A percentile compares a stretch with the other conserved stretches of the same genome.
Evolutionary conservation across 2,113 vertebrate species (phyloP).

Genomic region (Haplochromis burtoni): DNA sequence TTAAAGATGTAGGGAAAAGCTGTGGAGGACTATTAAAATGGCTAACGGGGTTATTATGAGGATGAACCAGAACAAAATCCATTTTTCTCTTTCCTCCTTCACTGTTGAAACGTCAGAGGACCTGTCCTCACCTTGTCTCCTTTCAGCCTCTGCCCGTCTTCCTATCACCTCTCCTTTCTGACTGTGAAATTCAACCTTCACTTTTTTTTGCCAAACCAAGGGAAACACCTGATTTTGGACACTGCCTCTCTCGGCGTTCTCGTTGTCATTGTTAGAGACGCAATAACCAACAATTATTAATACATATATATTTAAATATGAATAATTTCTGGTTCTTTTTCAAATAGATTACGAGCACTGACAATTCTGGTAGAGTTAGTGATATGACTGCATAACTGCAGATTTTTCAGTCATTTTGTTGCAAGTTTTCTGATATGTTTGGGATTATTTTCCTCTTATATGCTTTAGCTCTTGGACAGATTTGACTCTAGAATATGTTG

Average conservation of each 20-base stretch:
- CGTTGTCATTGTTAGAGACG: neutral
- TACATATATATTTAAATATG: neutral
- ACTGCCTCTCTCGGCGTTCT: neutral
- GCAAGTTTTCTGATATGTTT: neutral
- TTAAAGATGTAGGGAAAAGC: neutral
- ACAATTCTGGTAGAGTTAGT: neutral
- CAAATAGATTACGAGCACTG: neutral
- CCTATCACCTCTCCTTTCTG: neutral
- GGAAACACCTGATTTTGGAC: neutral
- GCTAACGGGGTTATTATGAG: constrained; percentile 20
- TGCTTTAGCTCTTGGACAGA: neutral
- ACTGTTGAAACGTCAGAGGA: neutral
- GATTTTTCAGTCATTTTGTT: neutral
- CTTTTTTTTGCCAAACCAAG: neutral
- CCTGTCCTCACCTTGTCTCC: neutral
- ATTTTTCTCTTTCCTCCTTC: neutral
- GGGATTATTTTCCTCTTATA: neutral
- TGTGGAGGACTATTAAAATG: neutral
- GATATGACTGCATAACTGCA: neutral
- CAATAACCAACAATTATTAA: neutral
- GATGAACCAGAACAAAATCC: neutral
- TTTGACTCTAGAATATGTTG: neutral
- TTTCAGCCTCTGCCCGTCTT: neutral
- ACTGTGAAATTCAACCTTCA: neutral
- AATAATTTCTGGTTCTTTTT: neutral